These are phyloP conservation scores for Zosterops hypoxanthus DNA, from an alignment of 2,113 vertebrate genomes.

Conservation along the genomic window DNA sequence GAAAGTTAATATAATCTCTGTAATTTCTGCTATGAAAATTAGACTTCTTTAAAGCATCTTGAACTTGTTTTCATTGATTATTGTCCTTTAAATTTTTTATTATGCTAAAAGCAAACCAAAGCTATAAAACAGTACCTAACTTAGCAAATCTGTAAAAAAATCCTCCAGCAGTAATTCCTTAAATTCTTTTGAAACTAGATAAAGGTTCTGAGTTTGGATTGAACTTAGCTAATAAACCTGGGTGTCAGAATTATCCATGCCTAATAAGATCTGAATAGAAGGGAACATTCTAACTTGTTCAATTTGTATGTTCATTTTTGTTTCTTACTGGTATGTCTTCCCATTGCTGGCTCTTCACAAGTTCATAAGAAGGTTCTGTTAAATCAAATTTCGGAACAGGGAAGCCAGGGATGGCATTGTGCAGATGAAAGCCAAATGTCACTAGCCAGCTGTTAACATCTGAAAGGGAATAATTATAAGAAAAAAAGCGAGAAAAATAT, in stretches of 20 bases:
- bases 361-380: slow-evolving; percentile 91
- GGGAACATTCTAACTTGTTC: neutral
- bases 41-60: slow-evolving; percentile 37
- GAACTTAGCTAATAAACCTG: neutral
- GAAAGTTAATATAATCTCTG: slow-evolving; percentile 4
- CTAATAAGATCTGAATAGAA: neutral
- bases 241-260: neutral
- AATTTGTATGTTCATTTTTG: neutral
- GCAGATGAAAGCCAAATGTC: slow-evolving; percentile 97
- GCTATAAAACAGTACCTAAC: neutral
- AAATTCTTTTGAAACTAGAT: neutral
- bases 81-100: slow-evolving; percentile 34
- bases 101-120: slow-evolving; percentile 44
- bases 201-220: neutral
- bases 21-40: slow-evolving; percentile 35
- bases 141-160: neutral
- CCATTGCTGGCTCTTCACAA: slow-evolving; percentile 94
- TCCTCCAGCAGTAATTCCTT: neutral
- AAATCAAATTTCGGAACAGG: slow-evolving; percentile 92
- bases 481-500: neutral
- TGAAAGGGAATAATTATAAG: slow-evolving; percentile 55
- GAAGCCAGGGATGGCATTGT: slow-evolving; percentile 97
- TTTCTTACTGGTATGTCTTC: slow-evolving; percentile 91
- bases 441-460: slow-evolving; percentile 99
- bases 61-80: slow-evolving; percentile 49